These are phyloP conservation scores for Pelobates fuscus DNA, from an alignment of 2,113 vertebrate genomes.

Conservation along the genomic window DNA sequence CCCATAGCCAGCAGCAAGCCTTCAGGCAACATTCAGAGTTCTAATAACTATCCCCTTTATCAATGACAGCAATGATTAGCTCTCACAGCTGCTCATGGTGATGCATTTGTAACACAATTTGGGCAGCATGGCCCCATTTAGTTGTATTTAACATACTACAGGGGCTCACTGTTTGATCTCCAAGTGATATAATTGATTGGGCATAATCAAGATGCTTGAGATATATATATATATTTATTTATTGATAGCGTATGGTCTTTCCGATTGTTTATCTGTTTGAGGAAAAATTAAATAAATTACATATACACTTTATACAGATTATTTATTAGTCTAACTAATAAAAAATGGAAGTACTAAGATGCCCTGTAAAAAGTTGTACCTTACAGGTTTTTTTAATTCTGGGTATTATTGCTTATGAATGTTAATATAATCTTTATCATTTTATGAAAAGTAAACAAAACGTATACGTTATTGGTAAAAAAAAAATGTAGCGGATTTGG, in stretches of 20 bases:
- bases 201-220: constrained; percentile 75
- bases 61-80: constrained; percentile 73
- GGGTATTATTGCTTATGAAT: no score
- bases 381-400: no score
- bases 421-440: no score
- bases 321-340: no score
- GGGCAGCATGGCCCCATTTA: constrained; percentile 73
- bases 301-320: no score
- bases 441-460: no score
- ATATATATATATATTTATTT: constrained; percentile 81
- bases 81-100: constrained; percentile 77
- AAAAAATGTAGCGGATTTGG: no score
- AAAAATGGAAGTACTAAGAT: no score
- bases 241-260: constrained; percentile 83
- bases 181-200: constrained; percentile 86
- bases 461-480: no score
- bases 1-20: constrained; percentile 69
- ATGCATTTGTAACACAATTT: constrained; percentile 82
- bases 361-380: no score
- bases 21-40: constrained; percentile 69
- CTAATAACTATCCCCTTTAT: constrained; percentile 79
- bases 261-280: constrained; percentile 76
- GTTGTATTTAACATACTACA: constrained; percentile 77
- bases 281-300: constrained; percentile 74
- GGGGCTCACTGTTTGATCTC: constrained; percentile 82